phyloP scores from a whole-genome alignment of 2,797 vertebrate genomes.

The Schizopygopsis malacanthus region DNA sequence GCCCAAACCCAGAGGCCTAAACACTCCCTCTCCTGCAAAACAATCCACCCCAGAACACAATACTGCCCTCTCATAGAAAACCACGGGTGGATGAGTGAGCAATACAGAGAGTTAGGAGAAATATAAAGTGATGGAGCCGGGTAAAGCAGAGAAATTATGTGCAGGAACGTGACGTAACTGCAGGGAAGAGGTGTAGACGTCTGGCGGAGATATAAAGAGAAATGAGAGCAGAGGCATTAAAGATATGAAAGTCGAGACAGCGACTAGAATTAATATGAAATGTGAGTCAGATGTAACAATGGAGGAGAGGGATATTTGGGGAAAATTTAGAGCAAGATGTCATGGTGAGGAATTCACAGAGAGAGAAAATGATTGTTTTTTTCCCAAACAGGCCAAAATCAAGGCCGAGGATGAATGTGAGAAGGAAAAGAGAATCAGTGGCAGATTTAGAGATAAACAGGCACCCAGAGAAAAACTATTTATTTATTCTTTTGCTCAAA shows the following conservation, averaged over 20 bases:
- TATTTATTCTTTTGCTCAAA: not conserved
- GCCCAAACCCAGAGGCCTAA: constrained; percentile 41
- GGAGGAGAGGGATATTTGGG: constrained; percentile 9
- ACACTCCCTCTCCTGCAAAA: constrained; percentile 44
- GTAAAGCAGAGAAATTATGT: constrained; percentile 17
- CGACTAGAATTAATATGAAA: constrained; percentile 13
- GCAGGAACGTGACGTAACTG: constrained; percentile 19
- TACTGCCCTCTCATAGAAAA: constrained; percentile 61
- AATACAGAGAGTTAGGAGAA: constrained; percentile 49
- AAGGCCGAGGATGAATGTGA: not conserved
- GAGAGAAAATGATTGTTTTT: not conserved
- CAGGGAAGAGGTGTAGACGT: constrained; percentile 17
- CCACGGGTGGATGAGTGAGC: constrained; percentile 56
- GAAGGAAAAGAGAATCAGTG: not conserved
- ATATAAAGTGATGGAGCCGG: constrained; percentile 3
- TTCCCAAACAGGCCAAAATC: not conserved
- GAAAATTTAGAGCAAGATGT: not conserved
- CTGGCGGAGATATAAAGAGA: not conserved
- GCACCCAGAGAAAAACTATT: not conserved
- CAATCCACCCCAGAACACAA: constrained; percentile 52
- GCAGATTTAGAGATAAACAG: not conserved
- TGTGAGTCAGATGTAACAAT: constrained; percentile 9
- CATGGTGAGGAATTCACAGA: not conserved
- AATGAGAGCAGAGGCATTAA: constrained; percentile 18
- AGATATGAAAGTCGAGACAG: constrained; percentile 7